Conservation (phyloP, 2,113 vertebrate species). For the Carettochelys insculpta region DNA sequence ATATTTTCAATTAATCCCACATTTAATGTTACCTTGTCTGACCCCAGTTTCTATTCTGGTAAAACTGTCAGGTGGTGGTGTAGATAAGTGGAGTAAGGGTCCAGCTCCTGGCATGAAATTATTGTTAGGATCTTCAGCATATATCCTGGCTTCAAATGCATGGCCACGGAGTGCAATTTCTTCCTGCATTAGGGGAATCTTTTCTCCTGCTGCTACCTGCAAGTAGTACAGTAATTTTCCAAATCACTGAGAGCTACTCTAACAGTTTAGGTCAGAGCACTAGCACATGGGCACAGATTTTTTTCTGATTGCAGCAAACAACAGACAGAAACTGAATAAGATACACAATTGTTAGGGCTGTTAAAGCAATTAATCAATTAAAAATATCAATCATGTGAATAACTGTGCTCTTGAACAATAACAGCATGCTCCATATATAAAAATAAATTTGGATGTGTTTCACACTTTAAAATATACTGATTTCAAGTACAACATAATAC, state of each 20-base stretch:
- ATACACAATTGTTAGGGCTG: not conserved
- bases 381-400: too few species aligned
- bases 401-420: too few species aligned
- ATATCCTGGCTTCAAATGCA: conserved; percentile 96
- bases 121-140: conserved; percentile 93
- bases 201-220: conserved; percentile 95
- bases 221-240: not conserved
- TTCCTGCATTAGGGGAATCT: conserved; percentile 90
- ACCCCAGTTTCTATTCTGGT: conserved; percentile 96
- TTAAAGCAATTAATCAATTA: too few species aligned
- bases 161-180: conserved; percentile 89
- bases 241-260: not conserved
- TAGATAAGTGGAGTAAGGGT: conserved; percentile 90
- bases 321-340: not conserved
- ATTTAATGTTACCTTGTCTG: conserved; percentile 84
- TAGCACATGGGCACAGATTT: not conserved
- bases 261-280: not conserved
- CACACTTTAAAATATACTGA: too few species aligned
- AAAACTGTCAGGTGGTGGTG: conserved; percentile 79
- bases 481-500: too few species aligned
- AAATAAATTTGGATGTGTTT: too few species aligned
- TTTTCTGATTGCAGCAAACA: not conserved
- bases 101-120: conserved; percentile 95
- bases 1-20: not conserved
- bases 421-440: too few species aligned